These are phyloP conservation scores for Falco concolor DNA, from an alignment of 2,797 vertebrate species.

Conservation along the genomic window DNA sequence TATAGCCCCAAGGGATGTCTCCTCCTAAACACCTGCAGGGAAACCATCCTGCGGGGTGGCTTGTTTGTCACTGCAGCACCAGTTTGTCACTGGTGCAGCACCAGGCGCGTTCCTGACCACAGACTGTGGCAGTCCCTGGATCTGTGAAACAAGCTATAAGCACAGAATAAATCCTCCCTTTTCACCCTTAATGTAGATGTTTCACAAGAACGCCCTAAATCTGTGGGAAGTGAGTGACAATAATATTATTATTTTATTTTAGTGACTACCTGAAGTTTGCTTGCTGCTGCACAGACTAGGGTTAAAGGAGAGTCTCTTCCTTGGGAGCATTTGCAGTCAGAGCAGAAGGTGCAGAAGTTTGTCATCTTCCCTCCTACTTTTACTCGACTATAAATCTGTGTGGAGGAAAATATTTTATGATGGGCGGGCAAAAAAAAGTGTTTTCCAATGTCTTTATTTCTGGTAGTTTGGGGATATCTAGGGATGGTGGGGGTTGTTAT, in stretches of 20 bases:
- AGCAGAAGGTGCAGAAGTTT: not conserved
- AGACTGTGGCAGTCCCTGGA: rapidly evolving
- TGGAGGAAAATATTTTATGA: not conserved
- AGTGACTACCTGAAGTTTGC: not conserved
- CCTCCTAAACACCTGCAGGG: not conserved
- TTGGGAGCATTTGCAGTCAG: not conserved
- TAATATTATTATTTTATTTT: not conserved
- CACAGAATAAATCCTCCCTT: not conserved
- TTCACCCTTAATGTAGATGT: not conserved
- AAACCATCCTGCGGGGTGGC: not conserved
- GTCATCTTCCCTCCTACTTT: not conserved
- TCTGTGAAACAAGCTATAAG: not conserved
- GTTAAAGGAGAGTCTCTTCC: not conserved
- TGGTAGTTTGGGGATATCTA: not conserved
- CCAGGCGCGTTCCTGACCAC: rapidly evolving
- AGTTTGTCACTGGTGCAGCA: no score
- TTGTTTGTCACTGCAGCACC: not conserved
- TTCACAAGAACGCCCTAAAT: not conserved
- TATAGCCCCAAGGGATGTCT: not conserved
- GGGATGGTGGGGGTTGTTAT: not conserved
- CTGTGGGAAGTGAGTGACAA: not conserved
- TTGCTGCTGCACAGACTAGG: not conserved
- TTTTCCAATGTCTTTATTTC: not conserved
- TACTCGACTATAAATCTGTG: not conserved
- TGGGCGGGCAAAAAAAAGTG: not conserved